These are phyloP conservation scores for Eupithecia insigniata DNA, from an alignment of 2,888 invertebrate genomes.

Conservation along the genomic window DNA sequence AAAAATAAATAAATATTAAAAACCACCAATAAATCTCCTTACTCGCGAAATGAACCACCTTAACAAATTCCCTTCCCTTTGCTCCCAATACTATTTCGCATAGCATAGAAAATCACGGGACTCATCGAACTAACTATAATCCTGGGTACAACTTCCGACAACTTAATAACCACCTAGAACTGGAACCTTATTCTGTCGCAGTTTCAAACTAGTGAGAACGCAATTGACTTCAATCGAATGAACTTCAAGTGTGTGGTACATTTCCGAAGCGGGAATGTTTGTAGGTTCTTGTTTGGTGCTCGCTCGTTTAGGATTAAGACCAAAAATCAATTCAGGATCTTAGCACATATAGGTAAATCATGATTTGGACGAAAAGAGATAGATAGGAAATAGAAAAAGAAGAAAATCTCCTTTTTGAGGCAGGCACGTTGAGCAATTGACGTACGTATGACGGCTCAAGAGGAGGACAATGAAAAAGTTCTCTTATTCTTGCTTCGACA, in stretches of 20 bases:
- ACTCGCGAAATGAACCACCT: too few species aligned
- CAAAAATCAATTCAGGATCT: background rate
- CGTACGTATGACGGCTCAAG: too few species aligned
- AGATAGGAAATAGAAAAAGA: too few species aligned
- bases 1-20: too few species aligned
- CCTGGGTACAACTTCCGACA: background rate
- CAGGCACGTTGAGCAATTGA: too few species aligned
- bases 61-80: background rate
- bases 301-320: background rate
- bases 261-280: background rate
- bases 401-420: too few species aligned
- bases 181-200: background rate
- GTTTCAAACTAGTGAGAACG: background rate
- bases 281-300: background rate
- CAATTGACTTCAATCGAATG: background rate
- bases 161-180: background rate
- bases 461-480: too few species aligned
- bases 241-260: background rate
- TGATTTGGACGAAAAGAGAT: background rate
- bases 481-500: too few species aligned
- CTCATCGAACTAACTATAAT: background rate
- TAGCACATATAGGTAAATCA: background rate
- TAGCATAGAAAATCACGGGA: background rate
- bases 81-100: background rate
- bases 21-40: too few species aligned